These are phyloP conservation scores for Drosophila fulvimacula DNA, from an alignment of 2,888 invertebrate species.

Conservation along the genomic window DNA sequence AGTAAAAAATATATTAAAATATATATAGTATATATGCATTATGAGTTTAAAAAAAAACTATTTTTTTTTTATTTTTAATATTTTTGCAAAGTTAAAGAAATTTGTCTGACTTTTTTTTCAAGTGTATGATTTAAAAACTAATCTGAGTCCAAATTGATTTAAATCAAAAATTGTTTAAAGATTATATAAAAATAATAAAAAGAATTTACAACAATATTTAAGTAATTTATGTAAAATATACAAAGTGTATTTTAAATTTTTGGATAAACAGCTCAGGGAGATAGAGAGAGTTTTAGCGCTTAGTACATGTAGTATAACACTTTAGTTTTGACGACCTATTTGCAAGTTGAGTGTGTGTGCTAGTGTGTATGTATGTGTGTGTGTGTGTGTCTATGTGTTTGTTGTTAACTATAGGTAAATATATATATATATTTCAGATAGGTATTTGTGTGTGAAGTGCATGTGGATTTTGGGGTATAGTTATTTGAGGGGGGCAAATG, in stretches of 20 bases:
- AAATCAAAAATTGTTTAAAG: conserved; percentile 13
- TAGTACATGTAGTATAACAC: conserved; percentile 15
- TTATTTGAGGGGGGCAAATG: conserved; percentile 56
- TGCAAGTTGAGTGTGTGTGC: conserved; percentile 16
- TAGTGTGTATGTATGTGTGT: conserved; percentile 15
- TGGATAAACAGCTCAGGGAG: background rate
- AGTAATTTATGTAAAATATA: conserved; percentile 71
- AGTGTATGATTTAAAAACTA: conserved; percentile 82
- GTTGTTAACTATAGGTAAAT: conserved; percentile 30
- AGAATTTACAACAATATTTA: conserved; percentile 67
- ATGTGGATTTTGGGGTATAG: conserved; percentile 26
- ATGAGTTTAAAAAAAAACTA: background rate
- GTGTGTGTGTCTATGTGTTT: conserved; percentile 21
- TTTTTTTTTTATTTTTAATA: background rate
- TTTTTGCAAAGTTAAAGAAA: conserved; percentile 7
- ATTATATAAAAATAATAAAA: conserved; percentile 43
- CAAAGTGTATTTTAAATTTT: conserved; percentile 53
- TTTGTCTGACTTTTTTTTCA: conserved; percentile 18
- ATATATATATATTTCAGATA: conserved; percentile 27
- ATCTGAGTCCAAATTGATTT: conserved; percentile 46
- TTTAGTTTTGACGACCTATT: conserved; percentile 7
- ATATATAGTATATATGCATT: conserved; percentile 22
- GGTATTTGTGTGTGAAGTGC: conserved; percentile 31
- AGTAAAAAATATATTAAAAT: conserved; percentile 30
- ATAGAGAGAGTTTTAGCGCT: conserved; percentile 29